Evolutionary conservation across 92 coral and sea anemone species (phyloP).

Genomic region (Porites divaricata): DNA sequence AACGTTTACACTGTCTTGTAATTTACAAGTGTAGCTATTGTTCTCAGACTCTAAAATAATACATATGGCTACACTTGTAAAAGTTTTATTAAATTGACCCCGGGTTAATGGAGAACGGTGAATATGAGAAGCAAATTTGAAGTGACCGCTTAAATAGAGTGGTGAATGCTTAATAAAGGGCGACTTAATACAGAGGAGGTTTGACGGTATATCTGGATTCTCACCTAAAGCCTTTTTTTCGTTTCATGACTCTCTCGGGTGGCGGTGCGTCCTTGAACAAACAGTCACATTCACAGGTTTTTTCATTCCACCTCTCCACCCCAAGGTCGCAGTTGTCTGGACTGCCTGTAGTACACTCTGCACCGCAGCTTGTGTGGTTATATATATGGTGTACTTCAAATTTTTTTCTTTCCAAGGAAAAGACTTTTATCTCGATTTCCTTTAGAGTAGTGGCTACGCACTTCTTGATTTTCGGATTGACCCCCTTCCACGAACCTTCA

Average conservation of each 20-base stretch:
- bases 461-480: constrained; percentile 51
- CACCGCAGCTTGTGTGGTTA: constrained; percentile 62
- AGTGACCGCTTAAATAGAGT: too few relatives aligned
- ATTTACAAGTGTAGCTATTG: too few relatives aligned
- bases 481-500: constrained; percentile 57
- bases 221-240: constrained; percentile 28
- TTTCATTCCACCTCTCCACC: constrained; percentile 23
- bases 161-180: too few relatives aligned
- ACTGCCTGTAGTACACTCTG: constrained; percentile 27
- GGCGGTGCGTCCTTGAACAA: constrained; percentile 11
- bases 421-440: background rate
- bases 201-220: background rate
- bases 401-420: background rate
- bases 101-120: too few relatives aligned
- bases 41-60: too few relatives aligned
- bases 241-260: constrained; percentile 8
- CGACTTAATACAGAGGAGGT: too few relatives aligned
- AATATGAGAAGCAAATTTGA: too few relatives aligned
- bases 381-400: background rate
- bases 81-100: too few relatives aligned
- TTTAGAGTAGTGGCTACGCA: constrained; percentile 50
- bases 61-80: too few relatives aligned
- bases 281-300: constrained; percentile 45
- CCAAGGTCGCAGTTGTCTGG: constrained; percentile 27
- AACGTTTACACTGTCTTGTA: too few relatives aligned